Evolutionary conservation across 2,888 invertebrate genomes (phyloP), one percentile per base, ranked within the genome.

Genomic region (Agrilus biguttatus): DNA sequence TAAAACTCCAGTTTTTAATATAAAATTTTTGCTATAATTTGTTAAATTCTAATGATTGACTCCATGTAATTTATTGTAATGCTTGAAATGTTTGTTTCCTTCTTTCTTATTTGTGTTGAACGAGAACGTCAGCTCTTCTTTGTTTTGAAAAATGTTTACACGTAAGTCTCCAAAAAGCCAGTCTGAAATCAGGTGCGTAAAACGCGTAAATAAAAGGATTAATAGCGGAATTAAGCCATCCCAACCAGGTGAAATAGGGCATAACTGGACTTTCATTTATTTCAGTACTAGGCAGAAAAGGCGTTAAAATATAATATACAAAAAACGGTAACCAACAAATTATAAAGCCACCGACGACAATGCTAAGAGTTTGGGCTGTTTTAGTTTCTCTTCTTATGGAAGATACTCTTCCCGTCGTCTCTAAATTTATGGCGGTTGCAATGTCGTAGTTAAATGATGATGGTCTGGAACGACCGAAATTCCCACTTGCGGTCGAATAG

Each of bases 151-250:
- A 82, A 57, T 79, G 78, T 47, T 72, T 76, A 42, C 82, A 75
- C 1, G 89, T 89, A 33, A 89, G 66, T 48, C 86, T 72, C 87
- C 87, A 88, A 58, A 89, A 88, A 0, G 89, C 88, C 51, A 84
- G 73, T 56, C 88, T 75, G 60, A 89, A 89, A 61, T 89, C 89
- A 0, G 83, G 83, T 47, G 86, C 88, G 65, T 88, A 89, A 59
- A 89, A 89, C 14, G 89, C 88, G 58, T 89, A 90, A 55, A 90
- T 90, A 60, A 89, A 88, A 0, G 89, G 89, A 67, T 90, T 90
- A 49, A 90, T 86, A 5, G 87, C 87, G 1, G 87, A 87, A 61
- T 89, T 90, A 55, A 87, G 81, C 87, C 89, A 90, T 1, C 88
- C 90, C 35, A 90, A 68, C 89, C 89, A 90, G 1, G 87, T 88